Percentiles rank a stretch among this genome's conserved stretches.
Conservation (phyloP, 2,888 invertebrate species). For the Limnephilus lunatus region DNA sequence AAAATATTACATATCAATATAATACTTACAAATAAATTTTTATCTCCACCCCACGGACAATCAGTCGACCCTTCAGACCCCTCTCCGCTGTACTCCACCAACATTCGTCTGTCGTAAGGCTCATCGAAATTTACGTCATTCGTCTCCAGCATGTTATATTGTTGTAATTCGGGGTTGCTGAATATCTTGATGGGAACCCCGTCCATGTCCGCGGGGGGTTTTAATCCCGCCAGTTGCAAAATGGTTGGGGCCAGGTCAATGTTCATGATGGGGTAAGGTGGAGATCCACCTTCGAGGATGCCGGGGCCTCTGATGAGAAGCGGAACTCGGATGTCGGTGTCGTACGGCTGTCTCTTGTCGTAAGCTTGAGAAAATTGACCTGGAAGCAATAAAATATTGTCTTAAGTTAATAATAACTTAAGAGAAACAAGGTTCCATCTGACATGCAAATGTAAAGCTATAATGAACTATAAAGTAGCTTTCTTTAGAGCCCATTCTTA, state of each 20-base stretch:
- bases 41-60: conserved; percentile 82
- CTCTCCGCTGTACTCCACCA: conserved; percentile 92
- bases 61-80: conserved; percentile 77
- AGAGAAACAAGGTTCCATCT: too few species aligned
- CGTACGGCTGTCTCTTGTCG: conserved; percentile 94
- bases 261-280: conserved; percentile 80
- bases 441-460: too few species aligned
- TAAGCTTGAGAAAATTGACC: conserved; percentile 92
- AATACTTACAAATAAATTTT: conserved; percentile 81
- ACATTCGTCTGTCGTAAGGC: conserved; percentile 76
- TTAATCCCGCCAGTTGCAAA: conserved; percentile 81
- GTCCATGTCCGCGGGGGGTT: conserved; percentile 78
- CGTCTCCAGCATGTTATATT: conserved; percentile 58
- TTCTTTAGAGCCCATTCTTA: background rate
- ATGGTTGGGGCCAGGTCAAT: conserved; percentile 93
- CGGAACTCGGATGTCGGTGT: conserved; percentile 92
- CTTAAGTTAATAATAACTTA: too few species aligned
- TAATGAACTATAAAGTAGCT: background rate
- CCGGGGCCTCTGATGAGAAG: conserved; percentile 88
- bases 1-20: too few species aligned
- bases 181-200: conserved; percentile 76
- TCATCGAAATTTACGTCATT: conserved; percentile 68
- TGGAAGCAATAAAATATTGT: conserved; percentile 69
- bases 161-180: background rate
- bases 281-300: conserved; percentile 74